Base-by-base conservation (phyloP, 1,140 invertebrate genomes). In the Bombus sibiricus region DNA sequence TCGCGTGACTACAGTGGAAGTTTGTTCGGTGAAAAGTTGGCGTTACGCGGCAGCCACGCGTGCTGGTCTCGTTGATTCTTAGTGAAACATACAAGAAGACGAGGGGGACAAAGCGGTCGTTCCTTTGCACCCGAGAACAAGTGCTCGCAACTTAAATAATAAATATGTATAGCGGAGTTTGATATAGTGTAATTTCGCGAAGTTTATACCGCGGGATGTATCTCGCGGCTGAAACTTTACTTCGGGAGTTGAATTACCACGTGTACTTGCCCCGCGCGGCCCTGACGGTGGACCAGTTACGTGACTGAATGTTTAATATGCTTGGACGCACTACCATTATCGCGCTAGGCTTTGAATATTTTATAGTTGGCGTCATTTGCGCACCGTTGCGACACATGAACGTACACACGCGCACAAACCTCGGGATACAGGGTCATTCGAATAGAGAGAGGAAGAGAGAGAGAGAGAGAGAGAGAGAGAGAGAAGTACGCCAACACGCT, bases 291-390 rank as follows among this genome's bases (percentile, higher is more conserved):
- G 78, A 62, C 75, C 81, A 34, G 79, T 79, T 90, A 89, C 86
- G 88, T 86, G 89, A 84, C 84, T 90, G 86, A 90, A 91, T 91
- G 86, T 91, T 91, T 90, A 91, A 91, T 90, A 90, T 86, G 89
- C 83, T 90, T 81, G 90, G 89, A 91, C 89, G 89, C 89, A 83
- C 83, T 68, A 79, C 89, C 90, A 90, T 91, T 91, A 90, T 91
- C 86, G 90, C 86, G 89, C 89, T 75, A 59, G 89, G 77, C 86
- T 91, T 90, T 91, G 90, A 91, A 91, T 91, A 91, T 88, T 91
- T 91, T 90, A 91, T 77, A 69, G 76, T 53, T 3, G 75, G 18
- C 86, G 82, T 88, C 88, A 85, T 90, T 87, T 86, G 88, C 71
- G 39, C 81, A 57, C 39, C 41, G 47, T 15, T 13, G 73, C 47